Percentiles rank a stretch among this genome's conserved stretches.
Evolutionary conservation across 2,113 vertebrate genomes (phyloP).

Genomic region (Corynorhinus townsendii): DNA sequence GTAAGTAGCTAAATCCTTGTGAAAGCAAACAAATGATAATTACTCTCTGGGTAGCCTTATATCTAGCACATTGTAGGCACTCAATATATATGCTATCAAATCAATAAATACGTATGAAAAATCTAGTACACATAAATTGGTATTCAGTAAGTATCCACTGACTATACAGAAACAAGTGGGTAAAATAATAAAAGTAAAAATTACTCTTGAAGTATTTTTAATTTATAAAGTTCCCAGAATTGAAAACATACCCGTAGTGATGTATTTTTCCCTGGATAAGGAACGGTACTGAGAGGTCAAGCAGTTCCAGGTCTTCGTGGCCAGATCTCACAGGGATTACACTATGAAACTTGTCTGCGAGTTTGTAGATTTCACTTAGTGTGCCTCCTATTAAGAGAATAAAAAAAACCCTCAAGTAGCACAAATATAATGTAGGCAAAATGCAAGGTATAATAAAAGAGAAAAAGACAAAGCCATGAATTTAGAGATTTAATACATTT

Average conservation of each 20-base stretch:
- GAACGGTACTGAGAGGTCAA: slow-evolving; percentile 90
- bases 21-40: background rate
- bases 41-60: background rate
- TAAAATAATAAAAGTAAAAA: background rate
- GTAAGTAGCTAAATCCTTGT: background rate
- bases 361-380: slow-evolving; percentile 82
- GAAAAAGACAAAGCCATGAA: background rate
- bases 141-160: background rate
- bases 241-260: slow-evolving; percentile 88
- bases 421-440: background rate
- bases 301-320: slow-evolving; percentile 78
- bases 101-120: background rate
- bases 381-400: slow-evolving; percentile 83
- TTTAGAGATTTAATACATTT: background rate
- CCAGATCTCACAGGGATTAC: slow-evolving; percentile 88
- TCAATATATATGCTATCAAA: background rate
- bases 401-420: background rate
- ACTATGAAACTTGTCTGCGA: slow-evolving; percentile 83
- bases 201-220: background rate
- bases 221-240: background rate
- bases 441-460: background rate
- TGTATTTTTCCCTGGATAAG: slow-evolving; percentile 85
- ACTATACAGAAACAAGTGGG: background rate
- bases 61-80: background rate
- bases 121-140: background rate